Evolutionary conservation across 2,113 vertebrate genomes (phyloP), one percentile per base, ranked within the genome.

Genomic region (Brachyhypopomus gauderio): DNA sequence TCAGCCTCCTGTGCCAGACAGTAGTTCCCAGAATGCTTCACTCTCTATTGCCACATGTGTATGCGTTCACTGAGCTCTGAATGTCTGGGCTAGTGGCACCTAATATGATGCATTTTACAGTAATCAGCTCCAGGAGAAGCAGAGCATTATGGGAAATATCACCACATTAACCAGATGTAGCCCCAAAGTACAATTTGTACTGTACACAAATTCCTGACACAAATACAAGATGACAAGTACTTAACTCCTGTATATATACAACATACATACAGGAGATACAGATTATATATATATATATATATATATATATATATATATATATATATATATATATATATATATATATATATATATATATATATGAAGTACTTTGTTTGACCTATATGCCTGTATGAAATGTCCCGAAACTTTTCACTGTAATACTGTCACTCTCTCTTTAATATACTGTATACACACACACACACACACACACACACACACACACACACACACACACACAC

Each of bases 121-220:
- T 63, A 63, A 63, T 63, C 60, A 12, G 60, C 60, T 63, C 23
- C 17, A 63, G 60, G 62, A 64, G 25, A 30, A 64, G 62, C 17
- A 30, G 25, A 25, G 17, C 62, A 19, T 23, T 64, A 23, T 25
- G 25, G 30, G 62, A 30, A 64, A 27, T 23, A 9, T 30, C 62
- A 14, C 23, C 14, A 64, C 62, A 16, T 64, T 64, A 64, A 64
- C 62, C 62, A 64, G 62, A 64, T 64, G 62, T 25, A 30, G 16
- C 14, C 14, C 11, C 62, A 30, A 27, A 17, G 30, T 67, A 27
- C 17, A 17, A 34, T 67, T 36, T 36, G 64, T 67, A 67, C 64
- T 14, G 3, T 34, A 38, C 34, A 23, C 36, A 34, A 67, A 67
- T 36, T 20, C 64, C 3, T 1, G 30, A 67, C 16, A 67, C 34